Evolutionary conservation across 1,140 invertebrate genomes (phyloP), one percentile per base, ranked within the genome.

Genomic region (Anoplophora glabripennis): DNA sequence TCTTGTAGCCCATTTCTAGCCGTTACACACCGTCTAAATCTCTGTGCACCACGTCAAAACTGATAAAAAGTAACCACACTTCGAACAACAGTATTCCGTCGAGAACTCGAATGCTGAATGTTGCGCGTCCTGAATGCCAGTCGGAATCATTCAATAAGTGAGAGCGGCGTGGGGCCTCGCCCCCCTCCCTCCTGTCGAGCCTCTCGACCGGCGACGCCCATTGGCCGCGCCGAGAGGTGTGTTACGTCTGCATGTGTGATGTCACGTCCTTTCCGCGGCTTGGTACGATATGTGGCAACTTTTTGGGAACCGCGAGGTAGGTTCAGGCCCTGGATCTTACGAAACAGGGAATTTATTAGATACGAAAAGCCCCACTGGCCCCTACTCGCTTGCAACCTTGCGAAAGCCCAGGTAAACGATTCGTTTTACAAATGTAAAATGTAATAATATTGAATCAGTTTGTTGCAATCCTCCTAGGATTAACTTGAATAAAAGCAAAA

Each of bases 111-210:
- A n/a, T 51, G 15, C 7, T 28, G 35, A 38, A 42, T 10, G 12
- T 51, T 37, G 34, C 40, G 55, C 57, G 48, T 33, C n/a, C n/a
- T 15, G 36, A 36, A 34, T 17, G 12, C 28, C 45, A 52, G 48
- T 52, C 18, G 52, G 55, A 61, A 54, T 46, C 59, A 61, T 61
- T 61, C 59, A 61, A 61, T 61, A 61, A 9, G 45, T 44, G 45
- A 53, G 45, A 28, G 38, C 14, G 59, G 53, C 34, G 52, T 44
- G 36, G 17, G 17, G 14, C 37, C 35, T 41, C 7, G n/a, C 15
- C 40, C n/a, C 47, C n/a, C 47, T 52, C 52, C 52, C 45, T 46
- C 40, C 35, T 34, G 57, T 17, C 40, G 17, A 41, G 40, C 17
- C 28, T 14, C 52, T 38, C 36, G 14, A 33, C 4, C 40, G 40